Evolutionary conservation across 2,113 vertebrate species (phyloP).

Genomic region (Salminus brasiliensis): DNA sequence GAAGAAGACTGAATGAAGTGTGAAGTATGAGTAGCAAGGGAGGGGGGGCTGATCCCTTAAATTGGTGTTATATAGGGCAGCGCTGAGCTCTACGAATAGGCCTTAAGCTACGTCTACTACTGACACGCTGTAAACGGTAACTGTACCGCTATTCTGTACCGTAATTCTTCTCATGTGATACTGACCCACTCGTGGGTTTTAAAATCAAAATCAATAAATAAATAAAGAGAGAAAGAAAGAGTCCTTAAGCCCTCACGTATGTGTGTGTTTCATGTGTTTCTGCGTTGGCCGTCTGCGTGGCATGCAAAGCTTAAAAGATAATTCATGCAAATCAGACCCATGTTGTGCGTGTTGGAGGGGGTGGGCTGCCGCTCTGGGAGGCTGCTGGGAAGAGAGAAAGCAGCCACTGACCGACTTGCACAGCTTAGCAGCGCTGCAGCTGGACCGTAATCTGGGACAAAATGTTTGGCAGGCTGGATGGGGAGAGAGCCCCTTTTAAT

Average conservation of each 20-base stretch:
- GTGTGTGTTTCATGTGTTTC: not conserved
- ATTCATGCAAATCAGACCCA: constrained; percentile 40
- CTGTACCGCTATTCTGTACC: not conserved
- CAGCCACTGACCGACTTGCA: constrained; percentile 46
- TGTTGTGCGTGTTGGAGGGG: not conserved
- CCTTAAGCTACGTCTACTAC: not conserved
- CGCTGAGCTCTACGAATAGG: not conserved
- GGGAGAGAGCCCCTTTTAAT: constrained; percentile 53
- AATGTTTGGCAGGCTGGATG: constrained; percentile 58
- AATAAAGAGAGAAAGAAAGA: constrained; percentile 21
- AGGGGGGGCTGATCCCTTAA: constrained; percentile 1
- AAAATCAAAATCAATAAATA: not conserved
- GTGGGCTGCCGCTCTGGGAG: constrained; percentile 26
- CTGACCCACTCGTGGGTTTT: not conserved
- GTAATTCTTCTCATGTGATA: not conserved
- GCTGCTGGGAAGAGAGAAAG: constrained; percentile 20
- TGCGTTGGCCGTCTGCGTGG: not conserved
- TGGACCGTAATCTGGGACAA: constrained; percentile 62
- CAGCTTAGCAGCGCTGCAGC: constrained; percentile 50
- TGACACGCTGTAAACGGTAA: constrained; percentile 4
- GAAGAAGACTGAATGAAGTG: constrained; percentile 31
- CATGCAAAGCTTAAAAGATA: constrained; percentile 22
- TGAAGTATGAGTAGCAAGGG: not conserved
- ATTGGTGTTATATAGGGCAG: not conserved
- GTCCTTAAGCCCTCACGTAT: not conserved